Evolutionary conservation across 2,888 invertebrate species (phyloP), one percentile per base, ranked within the genome.

Genomic region (Diplazon laetatorius): DNA sequence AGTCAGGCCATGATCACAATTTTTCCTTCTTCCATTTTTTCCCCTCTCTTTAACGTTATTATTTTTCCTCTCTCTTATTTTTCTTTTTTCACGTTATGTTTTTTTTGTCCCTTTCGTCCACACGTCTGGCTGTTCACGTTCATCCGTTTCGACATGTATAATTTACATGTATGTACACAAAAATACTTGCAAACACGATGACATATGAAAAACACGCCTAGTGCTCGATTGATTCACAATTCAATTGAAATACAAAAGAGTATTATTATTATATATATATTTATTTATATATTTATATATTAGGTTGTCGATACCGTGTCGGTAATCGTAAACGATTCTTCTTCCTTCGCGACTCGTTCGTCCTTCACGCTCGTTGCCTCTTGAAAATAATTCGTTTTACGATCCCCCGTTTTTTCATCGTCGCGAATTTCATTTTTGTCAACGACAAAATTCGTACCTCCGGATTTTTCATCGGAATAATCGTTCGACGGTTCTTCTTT

Each of bases 111-210:
- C n/a, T n/a, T 39, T 59, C 59, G n/a, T 59, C 39, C 14, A 39
- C n/a, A 35, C 39, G 59, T 55, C 25, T 25, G 48, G 37, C 48
- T 25, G 30, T 65, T 50, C 25, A 48, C n/a, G n/a, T n/a, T 22
- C 39, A 55, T 57, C 59, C 59, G 50, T 37, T 39, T 65, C 70
- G 62, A 78, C 71, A 75, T 78, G 74, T 78, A 66, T 78, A 78
- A 75, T 37, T 78, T 71, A 75, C 78, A 78, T 78, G 75, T 75
- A 72, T 78, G 65, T 78, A 75, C 74, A 75, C 75, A 69, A 77
- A 63, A 75, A 71, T 72, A 72, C 68, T 42, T 72, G 52, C 62
- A 63, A 68, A 71, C 55, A 66, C 75, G 68, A 68, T 66, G 63
- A 50, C 52, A 50, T 46, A 65, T 62, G 39, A 65, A 55, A 63